A percentile compares a stretch with the other conserved stretches of the same genome.
phyloP scores from a whole-genome alignment of 1,140 invertebrate genomes.

The Mizuhopecten yessoensis region DNA sequence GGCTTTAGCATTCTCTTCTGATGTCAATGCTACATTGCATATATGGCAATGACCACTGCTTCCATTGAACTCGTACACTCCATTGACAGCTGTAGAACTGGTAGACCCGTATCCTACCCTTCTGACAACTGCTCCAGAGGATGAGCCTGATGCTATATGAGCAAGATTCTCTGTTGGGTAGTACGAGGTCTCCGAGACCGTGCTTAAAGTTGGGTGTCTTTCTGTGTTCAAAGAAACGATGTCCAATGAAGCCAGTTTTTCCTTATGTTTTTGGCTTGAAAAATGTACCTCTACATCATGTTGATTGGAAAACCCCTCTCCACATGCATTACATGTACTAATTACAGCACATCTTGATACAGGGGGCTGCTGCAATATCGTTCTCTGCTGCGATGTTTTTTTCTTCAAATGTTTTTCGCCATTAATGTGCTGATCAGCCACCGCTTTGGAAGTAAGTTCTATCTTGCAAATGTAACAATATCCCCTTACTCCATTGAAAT shows the following conservation, averaged over 20 bases:
- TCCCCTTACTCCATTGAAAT: slow-evolving; percentile 60
- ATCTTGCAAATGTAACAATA: slow-evolving; percentile 69
- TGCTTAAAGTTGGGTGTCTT: not conserved
- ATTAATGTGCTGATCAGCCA: slow-evolving; percentile 66
- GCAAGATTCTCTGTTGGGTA: not conserved
- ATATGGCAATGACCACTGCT: slow-evolving; percentile 57
- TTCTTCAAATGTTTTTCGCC: slow-evolving; percentile 68
- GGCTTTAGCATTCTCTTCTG: slow-evolving; percentile 45
- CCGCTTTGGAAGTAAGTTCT: slow-evolving; percentile 66
- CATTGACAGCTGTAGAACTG: not conserved
- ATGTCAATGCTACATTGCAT: slow-evolving; percentile 55
- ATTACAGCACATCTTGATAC: not conserved
- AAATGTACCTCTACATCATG: not conserved
- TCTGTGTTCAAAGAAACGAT: not conserved
- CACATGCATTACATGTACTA: not conserved
- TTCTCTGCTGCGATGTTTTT: not conserved
- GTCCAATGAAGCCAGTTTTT: not conserved
- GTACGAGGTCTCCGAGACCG: not conserved
- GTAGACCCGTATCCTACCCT: not conserved
- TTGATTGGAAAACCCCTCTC: not conserved
- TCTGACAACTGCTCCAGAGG: too few relatives aligned
- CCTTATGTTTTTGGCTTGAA: not conserved
- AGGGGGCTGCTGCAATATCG: not conserved
- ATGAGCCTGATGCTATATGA: not conserved
- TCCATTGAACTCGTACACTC: slow-evolving; percentile 57